Evolutionary conservation across 2,113 vertebrate species (phyloP).

Genomic region (Mastomys natalensis): DNA sequence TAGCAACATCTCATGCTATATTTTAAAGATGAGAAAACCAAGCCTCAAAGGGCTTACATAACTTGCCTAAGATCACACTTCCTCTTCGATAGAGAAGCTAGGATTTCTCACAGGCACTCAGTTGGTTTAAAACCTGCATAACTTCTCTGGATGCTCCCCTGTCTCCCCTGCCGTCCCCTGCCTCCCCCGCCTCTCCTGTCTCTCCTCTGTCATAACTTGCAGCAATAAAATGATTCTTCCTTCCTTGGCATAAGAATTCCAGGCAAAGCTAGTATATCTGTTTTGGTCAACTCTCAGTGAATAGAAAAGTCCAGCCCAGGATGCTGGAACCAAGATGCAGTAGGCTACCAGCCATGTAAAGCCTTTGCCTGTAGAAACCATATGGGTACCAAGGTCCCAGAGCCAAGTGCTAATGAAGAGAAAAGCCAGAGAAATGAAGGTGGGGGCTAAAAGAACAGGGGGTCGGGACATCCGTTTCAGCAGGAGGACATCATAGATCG

Average conservation of each 20-base stretch:
- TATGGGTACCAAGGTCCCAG: constrained; percentile 12
- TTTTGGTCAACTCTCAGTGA: neutral
- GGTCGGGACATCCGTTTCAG: neutral
- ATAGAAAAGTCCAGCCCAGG: constrained; percentile 26
- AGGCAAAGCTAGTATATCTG: constrained; percentile 13
- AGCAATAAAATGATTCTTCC: too few relatives aligned
- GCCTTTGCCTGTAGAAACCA: constrained; percentile 68
- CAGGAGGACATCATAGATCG: neutral
- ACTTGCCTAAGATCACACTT: constrained; percentile 13
- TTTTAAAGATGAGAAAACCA: constrained; percentile 39
- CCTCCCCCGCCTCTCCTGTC: neutral
- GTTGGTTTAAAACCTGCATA: neutral
- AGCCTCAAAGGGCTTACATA: constrained; percentile 17
- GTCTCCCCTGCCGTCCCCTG: neutral
- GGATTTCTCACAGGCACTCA: neutral
- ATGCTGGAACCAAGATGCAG: constrained; percentile 46
- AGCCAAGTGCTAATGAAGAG: constrained; percentile 64
- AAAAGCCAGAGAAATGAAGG: neutral
- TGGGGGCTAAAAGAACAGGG: neutral
- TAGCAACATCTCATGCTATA: neutral
- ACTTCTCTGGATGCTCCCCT: neutral
- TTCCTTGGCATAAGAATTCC: neutral
- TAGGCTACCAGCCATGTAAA: constrained; percentile 16
- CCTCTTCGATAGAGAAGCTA: neutral
- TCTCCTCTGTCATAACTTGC: neutral